phyloP scores from a whole-genome alignment of 2,888 invertebrate species.

The Nephrotoma flavescens region DNA sequence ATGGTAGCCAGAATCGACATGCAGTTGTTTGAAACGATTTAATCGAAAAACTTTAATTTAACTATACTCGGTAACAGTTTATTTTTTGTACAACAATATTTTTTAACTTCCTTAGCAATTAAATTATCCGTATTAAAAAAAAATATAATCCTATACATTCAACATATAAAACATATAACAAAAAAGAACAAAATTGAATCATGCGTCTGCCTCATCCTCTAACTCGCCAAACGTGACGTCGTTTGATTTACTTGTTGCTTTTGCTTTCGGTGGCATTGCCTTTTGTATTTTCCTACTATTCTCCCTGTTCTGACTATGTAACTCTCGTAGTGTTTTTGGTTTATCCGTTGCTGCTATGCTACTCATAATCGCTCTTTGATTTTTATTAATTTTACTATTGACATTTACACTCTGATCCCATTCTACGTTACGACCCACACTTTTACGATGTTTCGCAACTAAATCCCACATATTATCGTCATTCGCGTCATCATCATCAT shows the following conservation, averaged over 20 bases:
- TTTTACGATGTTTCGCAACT: constrained; percentile 33
- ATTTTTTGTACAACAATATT: not conserved
- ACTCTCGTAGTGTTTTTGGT: constrained; percentile 17
- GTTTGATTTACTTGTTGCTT: not conserved
- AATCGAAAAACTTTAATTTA: no score
- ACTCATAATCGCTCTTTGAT: not conserved
- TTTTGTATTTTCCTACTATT: not conserved
- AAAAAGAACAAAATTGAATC: not conserved
- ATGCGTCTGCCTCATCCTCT: constrained; percentile 2
- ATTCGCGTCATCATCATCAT: constrained; percentile 12
- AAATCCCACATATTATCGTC: constrained; percentile 36
- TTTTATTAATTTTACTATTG: not conserved
- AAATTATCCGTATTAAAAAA: not conserved
- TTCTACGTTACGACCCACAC: not conserved
- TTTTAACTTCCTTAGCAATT: not conserved
- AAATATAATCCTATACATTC: not conserved
- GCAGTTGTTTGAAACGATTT: no score
- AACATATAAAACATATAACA: not conserved
- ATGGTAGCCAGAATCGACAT: no score
- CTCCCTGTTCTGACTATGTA: constrained; percentile 11
- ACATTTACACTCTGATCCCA: not conserved
- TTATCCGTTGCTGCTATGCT: constrained; percentile 10
- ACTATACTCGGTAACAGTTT: not conserved
- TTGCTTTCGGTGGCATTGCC: not conserved
- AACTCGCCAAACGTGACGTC: not conserved